phyloP scores from a whole-genome alignment of 2,113 vertebrate genomes.

The Accipiter virgatus region DNA sequence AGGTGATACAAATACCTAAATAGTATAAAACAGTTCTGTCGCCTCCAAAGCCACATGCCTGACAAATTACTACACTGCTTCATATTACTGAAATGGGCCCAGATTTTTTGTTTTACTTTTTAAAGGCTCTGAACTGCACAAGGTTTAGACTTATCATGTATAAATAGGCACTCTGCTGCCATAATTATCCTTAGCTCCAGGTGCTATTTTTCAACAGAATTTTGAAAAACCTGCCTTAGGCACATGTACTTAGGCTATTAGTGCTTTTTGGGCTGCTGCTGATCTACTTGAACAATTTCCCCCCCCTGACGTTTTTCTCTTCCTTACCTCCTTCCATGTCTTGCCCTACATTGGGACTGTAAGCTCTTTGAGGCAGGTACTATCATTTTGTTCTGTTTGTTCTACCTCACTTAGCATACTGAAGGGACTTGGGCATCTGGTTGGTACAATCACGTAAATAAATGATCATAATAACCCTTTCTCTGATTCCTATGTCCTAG shows the following conservation, averaged over 20 bases:
- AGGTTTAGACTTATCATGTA: rapidly evolving
- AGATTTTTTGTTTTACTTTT: neutral
- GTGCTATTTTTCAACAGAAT: neutral
- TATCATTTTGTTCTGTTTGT: neutral
- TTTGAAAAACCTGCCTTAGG: neutral
- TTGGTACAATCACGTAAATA: neutral
- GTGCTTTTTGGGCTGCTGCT: neutral
- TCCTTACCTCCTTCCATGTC: neutral
- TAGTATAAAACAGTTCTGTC: neutral
- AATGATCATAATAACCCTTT: neutral
- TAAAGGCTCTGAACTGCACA: neutral
- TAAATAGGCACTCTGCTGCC: neutral
- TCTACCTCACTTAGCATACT: neutral
- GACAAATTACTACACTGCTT: neutral
- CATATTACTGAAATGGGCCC: neutral
- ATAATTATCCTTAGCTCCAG: neutral
- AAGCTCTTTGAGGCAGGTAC: neutral
- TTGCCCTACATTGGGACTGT: neutral
- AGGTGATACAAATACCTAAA: neutral
- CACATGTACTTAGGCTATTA: neutral
- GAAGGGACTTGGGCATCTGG: neutral
- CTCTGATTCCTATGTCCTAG: neutral
- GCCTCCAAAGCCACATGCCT: neutral
- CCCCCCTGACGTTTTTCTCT: neutral
- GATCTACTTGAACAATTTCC: neutral